A percentile compares a stretch with the other conserved stretches of the same genome.
phyloP scores from a whole-genome alignment of 2,888 invertebrate species.

The Xylota sylvarum region DNA sequence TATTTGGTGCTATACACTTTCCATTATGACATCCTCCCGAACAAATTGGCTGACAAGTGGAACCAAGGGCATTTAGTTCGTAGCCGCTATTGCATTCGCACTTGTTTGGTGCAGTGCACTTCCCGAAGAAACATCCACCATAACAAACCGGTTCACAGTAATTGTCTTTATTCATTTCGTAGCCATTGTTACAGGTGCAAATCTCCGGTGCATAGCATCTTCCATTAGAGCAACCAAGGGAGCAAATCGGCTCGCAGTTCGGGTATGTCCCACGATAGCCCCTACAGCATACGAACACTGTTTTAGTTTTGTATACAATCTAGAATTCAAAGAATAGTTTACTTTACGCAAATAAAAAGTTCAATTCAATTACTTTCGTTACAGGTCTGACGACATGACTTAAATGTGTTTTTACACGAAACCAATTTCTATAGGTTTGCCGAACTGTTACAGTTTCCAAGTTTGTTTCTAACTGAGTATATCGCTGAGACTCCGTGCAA shows the following conservation, averaged over 20 bases:
- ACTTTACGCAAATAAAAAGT: not conserved
- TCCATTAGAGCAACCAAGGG: slow-evolving; percentile 83
- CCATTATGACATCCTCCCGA: slow-evolving; percentile 78
- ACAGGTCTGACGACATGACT: not conserved
- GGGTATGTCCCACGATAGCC: slow-evolving; percentile 78
- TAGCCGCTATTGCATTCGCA: not conserved
- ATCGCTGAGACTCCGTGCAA: not conserved
- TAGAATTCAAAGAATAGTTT: not conserved
- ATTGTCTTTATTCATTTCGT: not conserved
- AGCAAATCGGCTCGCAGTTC: slow-evolving; percentile 81
- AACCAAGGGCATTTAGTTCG: not conserved
- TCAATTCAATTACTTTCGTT: slow-evolving; percentile 5
- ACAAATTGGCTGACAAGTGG: slow-evolving; percentile 52
- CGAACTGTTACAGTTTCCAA: not conserved
- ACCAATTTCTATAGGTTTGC: not conserved
- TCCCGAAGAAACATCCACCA: not conserved
- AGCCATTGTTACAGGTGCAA: slow-evolving; percentile 82
- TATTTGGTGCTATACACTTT: slow-evolving; percentile 82
- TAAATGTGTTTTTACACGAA: not conserved
- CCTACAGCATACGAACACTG: slow-evolving; percentile 18
- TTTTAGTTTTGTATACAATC: not conserved
- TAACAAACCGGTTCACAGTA: not conserved
- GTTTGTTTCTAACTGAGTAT: not conserved
- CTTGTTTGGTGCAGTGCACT: not conserved
- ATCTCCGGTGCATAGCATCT: slow-evolving; percentile 83